Base-by-base conservation (phyloP, 2,888 invertebrate genomes). In the Athrips mouffetella region DNA sequence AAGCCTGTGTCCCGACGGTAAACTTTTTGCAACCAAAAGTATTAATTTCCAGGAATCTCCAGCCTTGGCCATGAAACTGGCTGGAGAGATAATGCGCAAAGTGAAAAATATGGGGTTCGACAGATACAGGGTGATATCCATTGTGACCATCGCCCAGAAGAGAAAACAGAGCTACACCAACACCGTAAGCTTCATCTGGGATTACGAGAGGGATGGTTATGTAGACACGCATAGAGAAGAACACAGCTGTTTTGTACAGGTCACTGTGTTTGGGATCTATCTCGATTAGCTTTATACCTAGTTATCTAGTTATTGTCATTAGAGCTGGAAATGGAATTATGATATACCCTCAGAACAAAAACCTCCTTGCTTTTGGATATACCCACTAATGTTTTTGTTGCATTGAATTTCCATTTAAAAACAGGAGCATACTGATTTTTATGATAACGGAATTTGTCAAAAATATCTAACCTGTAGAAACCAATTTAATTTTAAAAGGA, bases 141-240 rank as follows among this genome's bases (percentile, higher is more conserved):
- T 73, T 2, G 67, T 65, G 3, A 68, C 65, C 2, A 54, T 87
- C 1, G 80, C 69, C 0, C 85, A 88, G 57, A 82, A 67, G 49
- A 64, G 84, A 11, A 59, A 84, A 0, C 88, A 88, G 59, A 67
- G 79, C 53, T 87, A 80, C 56, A 80, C 75, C 51, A 88, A 87
- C 48, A 80, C 80, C 0, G 59, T 88, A 1, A 40, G 74, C 0
- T 86, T 87, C 57, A 37, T 88, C 0, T 88, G 87, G 88, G 87
- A 88, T 52, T 64, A 71, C 44, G 75, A 76, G n/a, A 61, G 77
- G n/a, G 79, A 79, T 39, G 59, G 55, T 33, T 77, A 77, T 25
- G 65, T 73, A 0, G 64, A 78, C 27, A 55, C 65, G 0, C 62
- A 67, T 6, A 62, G 68, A 23, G 75, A 75, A 25, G 57, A 52